Percentiles rank a stretch among this genome's conserved stretches.
These are phyloP conservation scores for Paramisgurnus dabryanus DNA, from an alignment of 2,113 vertebrate genomes.

Conservation along the genomic window DNA sequence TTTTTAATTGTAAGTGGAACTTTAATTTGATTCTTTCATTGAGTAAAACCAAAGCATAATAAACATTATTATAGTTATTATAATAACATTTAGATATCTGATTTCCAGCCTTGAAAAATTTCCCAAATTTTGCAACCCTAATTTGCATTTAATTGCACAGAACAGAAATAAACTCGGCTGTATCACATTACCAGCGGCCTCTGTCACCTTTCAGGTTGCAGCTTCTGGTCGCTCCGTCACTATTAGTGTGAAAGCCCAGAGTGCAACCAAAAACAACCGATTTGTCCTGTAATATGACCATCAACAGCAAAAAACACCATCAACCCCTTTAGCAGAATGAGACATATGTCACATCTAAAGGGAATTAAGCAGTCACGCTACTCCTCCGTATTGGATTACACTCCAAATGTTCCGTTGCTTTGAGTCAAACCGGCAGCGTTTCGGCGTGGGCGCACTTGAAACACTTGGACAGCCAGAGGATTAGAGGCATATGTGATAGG, in stretches of 20 bases:
- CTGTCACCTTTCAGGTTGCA: not conserved
- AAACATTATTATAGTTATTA: too few species aligned
- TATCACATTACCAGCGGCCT: too few species aligned
- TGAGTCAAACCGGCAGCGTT: conserved; percentile 10
- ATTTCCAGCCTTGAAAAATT: too few species aligned
- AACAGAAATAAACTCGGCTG: too few species aligned
- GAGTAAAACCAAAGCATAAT: too few species aligned
- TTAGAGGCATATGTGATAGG: conserved; percentile 20
- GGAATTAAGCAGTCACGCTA: conserved; percentile 4
- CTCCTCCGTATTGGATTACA: not conserved
- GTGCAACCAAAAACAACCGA: not conserved
- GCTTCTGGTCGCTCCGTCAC: not conserved
- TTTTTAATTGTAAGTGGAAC: too few species aligned
- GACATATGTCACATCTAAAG: conserved; percentile 12
- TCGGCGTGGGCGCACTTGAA: not conserved
- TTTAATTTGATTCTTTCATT: too few species aligned
- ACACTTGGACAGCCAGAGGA: not conserved
- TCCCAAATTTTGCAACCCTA: too few species aligned
- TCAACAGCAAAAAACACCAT: not conserved
- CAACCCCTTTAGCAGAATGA: not conserved
- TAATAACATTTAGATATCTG: too few species aligned
- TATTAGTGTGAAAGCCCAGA: not conserved
- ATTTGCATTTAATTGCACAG: too few species aligned
- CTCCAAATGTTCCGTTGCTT: not conserved
- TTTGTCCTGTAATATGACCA: not conserved